Percentiles rank a stretch among this genome's conserved stretches.
Evolutionary conservation across 2,113 vertebrate genomes (phyloP).

Genomic region (Chrysochloris asiatica): DNA sequence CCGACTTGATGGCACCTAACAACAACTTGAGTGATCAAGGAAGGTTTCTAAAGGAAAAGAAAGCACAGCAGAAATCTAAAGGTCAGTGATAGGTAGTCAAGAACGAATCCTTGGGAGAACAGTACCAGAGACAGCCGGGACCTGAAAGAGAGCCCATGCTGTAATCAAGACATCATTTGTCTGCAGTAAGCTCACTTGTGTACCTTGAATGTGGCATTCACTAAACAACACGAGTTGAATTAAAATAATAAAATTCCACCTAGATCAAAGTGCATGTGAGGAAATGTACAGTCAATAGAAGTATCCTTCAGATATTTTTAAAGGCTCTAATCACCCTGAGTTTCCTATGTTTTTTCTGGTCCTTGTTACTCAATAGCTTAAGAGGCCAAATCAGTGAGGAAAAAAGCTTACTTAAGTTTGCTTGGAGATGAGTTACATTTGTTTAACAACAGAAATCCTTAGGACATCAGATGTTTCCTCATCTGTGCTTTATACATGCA

Average conservation of each 20-base stretch:
- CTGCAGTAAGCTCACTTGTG: neutral
- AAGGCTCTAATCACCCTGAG: constrained; percentile 47
- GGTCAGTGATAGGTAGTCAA: neutral
- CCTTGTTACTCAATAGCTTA: constrained; percentile 49
- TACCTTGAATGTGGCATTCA: neutral
- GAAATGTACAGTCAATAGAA: constrained; percentile 37
- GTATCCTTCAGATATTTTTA: constrained; percentile 28
- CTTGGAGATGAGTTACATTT: constrained; percentile 74
- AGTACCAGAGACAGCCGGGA: neutral
- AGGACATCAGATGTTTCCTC: constrained; percentile 72
- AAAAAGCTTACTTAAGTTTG: constrained; percentile 39
- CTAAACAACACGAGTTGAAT: neutral
- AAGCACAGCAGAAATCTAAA: neutral
- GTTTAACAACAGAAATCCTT: constrained; percentile 73
- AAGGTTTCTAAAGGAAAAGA: neutral
- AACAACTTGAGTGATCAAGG: neutral
- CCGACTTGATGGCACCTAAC: too few relatives aligned
- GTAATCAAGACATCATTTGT: neutral
- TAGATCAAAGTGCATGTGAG: constrained; percentile 33
- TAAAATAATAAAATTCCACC: neutral
- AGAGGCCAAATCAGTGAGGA: constrained; percentile 49
- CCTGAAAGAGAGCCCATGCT: neutral
- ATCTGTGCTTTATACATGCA: constrained; percentile 72
- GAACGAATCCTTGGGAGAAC: neutral
- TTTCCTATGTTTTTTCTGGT: constrained; percentile 15